A percentile compares a stretch with the other conserved stretches of the same genome.
phyloP scores from a whole-genome alignment of 2,113 vertebrate species.

The Perccottus glenii region DNA sequence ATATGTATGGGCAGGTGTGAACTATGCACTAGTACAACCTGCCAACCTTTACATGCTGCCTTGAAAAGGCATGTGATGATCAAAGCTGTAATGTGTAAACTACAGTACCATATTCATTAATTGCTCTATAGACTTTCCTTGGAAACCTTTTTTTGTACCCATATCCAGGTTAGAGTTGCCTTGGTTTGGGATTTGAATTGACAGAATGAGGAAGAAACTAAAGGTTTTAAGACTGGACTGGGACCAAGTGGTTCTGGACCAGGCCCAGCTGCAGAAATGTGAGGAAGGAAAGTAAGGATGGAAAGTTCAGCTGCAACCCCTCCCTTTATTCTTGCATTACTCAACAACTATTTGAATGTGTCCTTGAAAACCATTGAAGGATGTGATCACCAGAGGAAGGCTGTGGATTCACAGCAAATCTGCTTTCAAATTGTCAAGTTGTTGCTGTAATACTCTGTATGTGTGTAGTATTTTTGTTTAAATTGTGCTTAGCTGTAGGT shows the following conservation, averaged over 20 bases:
- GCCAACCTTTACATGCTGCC: neutral
- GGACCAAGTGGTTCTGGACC: neutral
- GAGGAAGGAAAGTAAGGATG: conserved; percentile 5
- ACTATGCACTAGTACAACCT: neutral
- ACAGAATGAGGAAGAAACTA: conserved; percentile 6
- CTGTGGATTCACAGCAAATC: no score
- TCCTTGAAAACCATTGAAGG: neutral
- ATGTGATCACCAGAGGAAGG: neutral
- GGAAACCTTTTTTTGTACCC: neutral
- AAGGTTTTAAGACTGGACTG: neutral
- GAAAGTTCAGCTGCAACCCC: conserved; percentile 1
- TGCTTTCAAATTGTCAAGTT: neutral
- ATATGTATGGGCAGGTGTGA: neutral
- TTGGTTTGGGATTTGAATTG: neutral
- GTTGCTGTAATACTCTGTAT: neutral
- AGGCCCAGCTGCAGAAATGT: conserved; percentile 17
- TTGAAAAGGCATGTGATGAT: no score
- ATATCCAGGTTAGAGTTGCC: neutral
- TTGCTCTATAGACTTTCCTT: neutral
- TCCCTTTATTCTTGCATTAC: conserved; percentile 11
- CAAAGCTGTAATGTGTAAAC: no score
- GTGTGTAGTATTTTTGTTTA: neutral
- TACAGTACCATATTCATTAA: no score
- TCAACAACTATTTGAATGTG: neutral
- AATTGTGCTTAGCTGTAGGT: neutral